Evolutionary conservation across 2,113 vertebrate species (phyloP).

Genomic region (Solea senegalensis): DNA sequence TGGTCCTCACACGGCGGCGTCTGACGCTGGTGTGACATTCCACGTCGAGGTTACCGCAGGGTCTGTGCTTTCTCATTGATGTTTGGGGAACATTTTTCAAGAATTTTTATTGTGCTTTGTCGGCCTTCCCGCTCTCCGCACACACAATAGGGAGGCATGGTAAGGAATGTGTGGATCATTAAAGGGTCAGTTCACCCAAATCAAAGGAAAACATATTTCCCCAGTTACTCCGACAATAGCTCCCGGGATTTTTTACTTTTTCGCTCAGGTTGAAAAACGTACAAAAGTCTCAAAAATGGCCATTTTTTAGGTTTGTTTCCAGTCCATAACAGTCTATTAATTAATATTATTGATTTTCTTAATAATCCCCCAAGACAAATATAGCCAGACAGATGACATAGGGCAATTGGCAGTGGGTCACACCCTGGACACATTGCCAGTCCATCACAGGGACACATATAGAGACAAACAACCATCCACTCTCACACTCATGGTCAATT

Average conservation of each 20-base stretch:
- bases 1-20: conserved; percentile 5
- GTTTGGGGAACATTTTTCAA: conserved; percentile 48
- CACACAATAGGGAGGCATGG: conserved; percentile 43
- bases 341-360: neutral
- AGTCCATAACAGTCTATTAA: neutral
- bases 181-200: conserved; percentile 32
- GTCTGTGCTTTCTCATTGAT: conserved; percentile 54
- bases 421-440: no score
- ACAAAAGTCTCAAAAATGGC: no score
- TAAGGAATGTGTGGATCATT: conserved; percentile 43
- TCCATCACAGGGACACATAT: no score
- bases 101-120: conserved; percentile 61
- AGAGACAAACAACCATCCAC: no score
- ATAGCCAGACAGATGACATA: no score
- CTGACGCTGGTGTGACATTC: conserved; percentile 68
- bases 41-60: conserved; percentile 52
- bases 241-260: neutral
- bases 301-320: neutral
- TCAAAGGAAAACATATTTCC: conserved; percentile 33
- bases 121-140: conserved; percentile 28
- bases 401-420: no score
- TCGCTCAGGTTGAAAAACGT: no score
- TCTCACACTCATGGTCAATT: no score
- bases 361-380: neutral
- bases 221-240: neutral